Evolutionary conservation across 2,888 invertebrate genomes (phyloP), one percentile per base, ranked within the genome.

Genomic region (Myopa tessellatipennis): DNA sequence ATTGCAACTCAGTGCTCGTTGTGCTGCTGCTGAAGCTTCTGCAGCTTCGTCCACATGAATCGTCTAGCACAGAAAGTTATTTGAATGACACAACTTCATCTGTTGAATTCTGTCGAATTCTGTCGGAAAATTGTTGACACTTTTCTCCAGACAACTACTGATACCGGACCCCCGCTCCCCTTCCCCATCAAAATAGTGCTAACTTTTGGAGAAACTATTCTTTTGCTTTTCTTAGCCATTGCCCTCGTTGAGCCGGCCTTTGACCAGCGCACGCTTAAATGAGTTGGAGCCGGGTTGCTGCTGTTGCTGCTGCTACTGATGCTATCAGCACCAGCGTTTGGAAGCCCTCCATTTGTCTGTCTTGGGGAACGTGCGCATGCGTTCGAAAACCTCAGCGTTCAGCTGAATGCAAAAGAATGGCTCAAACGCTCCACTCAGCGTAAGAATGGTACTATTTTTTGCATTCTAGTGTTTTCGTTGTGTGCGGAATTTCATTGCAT

Each of bases 401-500:
- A 14, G 10, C n/a, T 65, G 34, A 7, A 52, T 73, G 36, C n/a
- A 5, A 18, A 38, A 58, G 36, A 52, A 52, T n/a, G 8, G 45
- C 58, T 58, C 34, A 45, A 14, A 63, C 36, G 18, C 45, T 71
- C 34, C 18, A 67, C 18, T 77, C 72, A 77, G 55, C 72, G 16
- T 38, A 58, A 69, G 65, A 70, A 78, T 70, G 68, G 52, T 74
- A 77, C 71, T 75, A 52, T 45, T 45, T 45, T 45, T 45, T 45
- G 75, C 67, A 76, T 74, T 84, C 82, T 85, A 82, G n/a, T 78
- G 76, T 69, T 77, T 77, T 73, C 80, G 80, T 80, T 79, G 78
- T 79, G 70, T 61, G 74, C 58, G 70, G 74, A 78, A 74, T 77
- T 78, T 72, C 80, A 79, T 73, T 78, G 77, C 79, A 72, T 78